Evolutionary conservation across 2,113 vertebrate genomes (phyloP).

Genomic region (Coptodon rendalli): DNA sequence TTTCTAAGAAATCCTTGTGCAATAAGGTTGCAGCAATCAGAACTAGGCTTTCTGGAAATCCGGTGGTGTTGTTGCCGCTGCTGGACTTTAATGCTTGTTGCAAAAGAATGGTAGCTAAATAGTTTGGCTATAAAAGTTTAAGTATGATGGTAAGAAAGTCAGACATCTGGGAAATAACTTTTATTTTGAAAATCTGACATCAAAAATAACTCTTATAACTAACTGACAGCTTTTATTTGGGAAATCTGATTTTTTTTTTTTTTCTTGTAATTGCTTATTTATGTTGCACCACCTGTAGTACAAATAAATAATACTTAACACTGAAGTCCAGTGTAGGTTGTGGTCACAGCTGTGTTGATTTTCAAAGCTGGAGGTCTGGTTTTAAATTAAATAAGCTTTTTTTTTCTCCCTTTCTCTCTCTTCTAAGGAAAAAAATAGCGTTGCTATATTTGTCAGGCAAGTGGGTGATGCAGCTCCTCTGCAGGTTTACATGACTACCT

Average conservation of each 20-base stretch:
- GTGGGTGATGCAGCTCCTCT: neutral
- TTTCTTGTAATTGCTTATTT: neutral
- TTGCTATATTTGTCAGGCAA: neutral
- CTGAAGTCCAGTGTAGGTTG: neutral
- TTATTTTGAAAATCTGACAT: neutral
- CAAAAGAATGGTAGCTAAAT: neutral
- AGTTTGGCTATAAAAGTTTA: neutral
- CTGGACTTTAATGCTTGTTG: neutral
- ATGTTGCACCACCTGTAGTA: neutral
- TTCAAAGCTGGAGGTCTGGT: neutral
- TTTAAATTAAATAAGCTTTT: neutral
- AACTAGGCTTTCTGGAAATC: neutral
- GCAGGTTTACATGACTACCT: constrained; percentile 1
- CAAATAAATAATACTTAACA: neutral
- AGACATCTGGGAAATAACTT: neutral
- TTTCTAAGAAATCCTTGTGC: neutral
- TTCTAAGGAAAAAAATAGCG: neutral
- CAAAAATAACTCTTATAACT: neutral
- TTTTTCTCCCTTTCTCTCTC: neutral
- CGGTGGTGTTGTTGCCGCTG: neutral
- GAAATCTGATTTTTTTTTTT: neutral
- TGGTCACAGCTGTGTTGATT: neutral
- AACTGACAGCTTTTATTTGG: neutral
- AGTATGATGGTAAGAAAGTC: neutral
- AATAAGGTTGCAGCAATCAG: neutral